Percentiles rank a stretch among this genome's conserved stretches.
These are phyloP conservation scores for Syngnathus rostellatus DNA, from an alignment of 2,797 vertebrate genomes.

Conservation along the genomic window DNA sequence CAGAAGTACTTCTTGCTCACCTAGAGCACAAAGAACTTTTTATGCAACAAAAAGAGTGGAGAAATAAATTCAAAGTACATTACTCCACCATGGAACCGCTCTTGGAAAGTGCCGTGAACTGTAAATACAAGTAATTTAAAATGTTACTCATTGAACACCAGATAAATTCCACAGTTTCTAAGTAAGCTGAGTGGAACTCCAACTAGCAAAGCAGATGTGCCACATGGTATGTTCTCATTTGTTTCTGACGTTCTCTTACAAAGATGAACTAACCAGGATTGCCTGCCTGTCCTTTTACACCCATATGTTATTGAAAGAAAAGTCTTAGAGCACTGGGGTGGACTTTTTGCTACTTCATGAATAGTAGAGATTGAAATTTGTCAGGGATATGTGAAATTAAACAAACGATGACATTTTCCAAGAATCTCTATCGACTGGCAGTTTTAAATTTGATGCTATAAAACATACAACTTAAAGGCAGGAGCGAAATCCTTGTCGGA, in stretches of 20 bases:
- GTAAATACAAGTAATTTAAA: constrained; percentile 68
- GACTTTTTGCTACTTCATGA: constrained; percentile 33
- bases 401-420: constrained; percentile 35
- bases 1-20: constrained; percentile 1
- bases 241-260: constrained; percentile 54
- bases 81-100: constrained; percentile 53
- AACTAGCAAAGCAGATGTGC: constrained; percentile 58
- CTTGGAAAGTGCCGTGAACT: constrained; percentile 58
- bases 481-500: constrained; percentile 12
- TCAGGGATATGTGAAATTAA: constrained; percentile 34
- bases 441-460: constrained; percentile 27
- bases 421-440: constrained; percentile 27
- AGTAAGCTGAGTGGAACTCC: constrained; percentile 51
- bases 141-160: constrained; percentile 44
- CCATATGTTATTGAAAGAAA: constrained; percentile 26
- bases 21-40: constrained; percentile 6
- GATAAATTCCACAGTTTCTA: constrained; percentile 63
- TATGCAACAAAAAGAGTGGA: neutral
- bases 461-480: constrained; percentile 31
- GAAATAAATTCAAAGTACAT: constrained; percentile 56
- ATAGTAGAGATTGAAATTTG: constrained; percentile 34
- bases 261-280: constrained; percentile 50
- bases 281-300: constrained; percentile 42
- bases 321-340: constrained; percentile 28
- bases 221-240: constrained; percentile 20